Evolutionary conservation across 2,113 vertebrate genomes (phyloP).

Genomic region (Platycercus adscitus): DNA sequence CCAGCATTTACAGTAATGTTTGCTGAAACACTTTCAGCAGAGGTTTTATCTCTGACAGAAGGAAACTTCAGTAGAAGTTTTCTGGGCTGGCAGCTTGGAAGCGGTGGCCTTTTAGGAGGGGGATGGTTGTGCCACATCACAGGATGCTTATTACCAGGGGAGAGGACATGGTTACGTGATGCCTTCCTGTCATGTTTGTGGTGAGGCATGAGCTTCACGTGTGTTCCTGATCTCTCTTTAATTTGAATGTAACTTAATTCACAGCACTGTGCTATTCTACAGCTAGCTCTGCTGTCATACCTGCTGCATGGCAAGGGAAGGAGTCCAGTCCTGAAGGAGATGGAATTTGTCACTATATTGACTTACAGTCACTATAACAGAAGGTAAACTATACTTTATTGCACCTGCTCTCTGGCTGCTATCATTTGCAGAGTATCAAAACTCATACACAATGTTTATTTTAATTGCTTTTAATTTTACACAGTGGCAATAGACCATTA

Average conservation of each 20-base stretch:
- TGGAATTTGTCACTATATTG: not conserved
- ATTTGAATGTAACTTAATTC: not conserved
- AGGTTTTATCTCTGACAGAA: not conserved
- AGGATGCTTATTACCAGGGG: not conserved
- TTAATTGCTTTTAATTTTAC: slow-evolving; percentile 56
- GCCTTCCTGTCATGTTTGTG: not conserved
- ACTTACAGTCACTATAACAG: fast-evolving
- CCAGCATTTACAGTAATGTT: too few species aligned
- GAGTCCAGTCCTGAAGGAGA: not conserved
- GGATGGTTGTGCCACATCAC: not conserved
- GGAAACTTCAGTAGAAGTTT: not conserved
- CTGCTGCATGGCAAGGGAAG: not conserved
- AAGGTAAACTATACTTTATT: not conserved
- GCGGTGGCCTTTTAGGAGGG: not conserved
- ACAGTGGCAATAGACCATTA: slow-evolving; percentile 35
- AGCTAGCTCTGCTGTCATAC: too few species aligned
- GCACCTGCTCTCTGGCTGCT: not conserved
- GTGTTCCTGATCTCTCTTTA: not conserved
- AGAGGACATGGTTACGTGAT: fast-evolving
- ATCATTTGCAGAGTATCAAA: not conserved
- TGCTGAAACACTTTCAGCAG: not conserved
- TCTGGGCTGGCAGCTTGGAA: too few species aligned
- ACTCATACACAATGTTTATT: not conserved
- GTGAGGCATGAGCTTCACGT: not conserved
- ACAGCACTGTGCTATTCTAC: fast-evolving